Evolutionary conservation across 2,113 vertebrate species (phyloP), one percentile per base, ranked within the genome.

Genomic region (Cygnus atratus): DNA sequence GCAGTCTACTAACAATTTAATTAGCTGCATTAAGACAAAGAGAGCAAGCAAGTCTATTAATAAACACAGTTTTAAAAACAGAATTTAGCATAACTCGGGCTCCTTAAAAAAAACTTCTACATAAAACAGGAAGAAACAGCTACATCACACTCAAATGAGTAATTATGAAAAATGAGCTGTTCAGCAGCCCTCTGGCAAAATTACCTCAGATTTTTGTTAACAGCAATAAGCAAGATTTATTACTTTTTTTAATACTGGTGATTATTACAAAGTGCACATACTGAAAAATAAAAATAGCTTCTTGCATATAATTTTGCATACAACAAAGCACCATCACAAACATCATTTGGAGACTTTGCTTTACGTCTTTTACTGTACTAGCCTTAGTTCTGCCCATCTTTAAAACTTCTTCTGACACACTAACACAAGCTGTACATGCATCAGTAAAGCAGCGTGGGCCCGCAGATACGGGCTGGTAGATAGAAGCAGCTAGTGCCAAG

Each of bases 71-170:
- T 92, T 93, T 44, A 72, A 84, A 91, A 91, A 39, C 31, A 87
- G 59, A 94, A 70, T 9, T 55, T 29, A 13, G 18, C 33, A 18
- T 75, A 87, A 72, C 19, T 83, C 19, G 8, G 22, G 62, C 24
- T 43, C 50, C 31, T 46, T 63, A 50, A 66, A 46, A 50, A 74
- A 73, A 90, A 88, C 43, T 57, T 55, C 54, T 75, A 57, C 14
- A n/a, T 68, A 88, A 77, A 1, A 59, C 11, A 91, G 79, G 78
- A 89, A 77, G 58, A 88, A 94, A 88, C 46, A 85, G 63, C 67
- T 72, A 75, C 16, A 31, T 72, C 68, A 54, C 13, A 39, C 22
- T 70, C 43, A 61, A 78, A 76, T 10, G 1, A 70, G 13, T 59
- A 52, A 17, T 7, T 80, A 10, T 92, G 57, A 83, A 83, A 96